Evolutionary conservation across 2,113 vertebrate species (phyloP), one percentile per base, ranked within the genome.

Genomic region (Megalops atlanticus): DNA sequence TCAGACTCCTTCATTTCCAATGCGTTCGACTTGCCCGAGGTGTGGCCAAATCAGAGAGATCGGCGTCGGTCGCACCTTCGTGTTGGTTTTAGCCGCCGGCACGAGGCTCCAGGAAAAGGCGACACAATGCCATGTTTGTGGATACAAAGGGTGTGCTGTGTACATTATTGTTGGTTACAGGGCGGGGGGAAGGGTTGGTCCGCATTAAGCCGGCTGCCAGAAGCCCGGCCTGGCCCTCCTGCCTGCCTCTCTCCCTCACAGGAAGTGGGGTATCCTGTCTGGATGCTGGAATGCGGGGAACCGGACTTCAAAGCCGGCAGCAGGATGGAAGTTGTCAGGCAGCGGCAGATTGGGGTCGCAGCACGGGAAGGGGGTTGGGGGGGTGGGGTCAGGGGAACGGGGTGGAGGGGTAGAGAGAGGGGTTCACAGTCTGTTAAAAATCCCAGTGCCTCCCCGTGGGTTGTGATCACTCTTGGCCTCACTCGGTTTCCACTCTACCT

Each of bases 181-280:
- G 45, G 45, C 16, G 45, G 45, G 10, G 31, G 68, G 68, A 7
- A 70, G 31, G 68, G 33, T 35, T 70, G 27, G 68, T 14, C n/a
- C 12, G 14, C 1, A 18, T 24, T 16, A 24, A 14, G 33, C 27
- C 15, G 68, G n/a, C 1, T 6, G 43, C 14, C 43, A 45, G 43
- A 45, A 10, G 8, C 68, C 68, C 15, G 87, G 69, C 24, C 68
- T 74, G 74, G 82, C 69, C 64, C 85, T 89, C 80, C 85, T 89
- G 91, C 86, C 90, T 95, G 92, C 89, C 91, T 92, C 89, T 89
- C 80, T 89, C 91, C 92, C 89, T 89, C 80, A 86, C 90, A 95
- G 95, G 95, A 96, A 95, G 93, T 92, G 47, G 91, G 92, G 92
- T 88, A 93, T 95, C 93, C 94, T 94, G 94, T 92, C 93, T 95